Conservation (phyloP, 2,113 vertebrate genomes). For the Callaeas wilsoni region DNA sequence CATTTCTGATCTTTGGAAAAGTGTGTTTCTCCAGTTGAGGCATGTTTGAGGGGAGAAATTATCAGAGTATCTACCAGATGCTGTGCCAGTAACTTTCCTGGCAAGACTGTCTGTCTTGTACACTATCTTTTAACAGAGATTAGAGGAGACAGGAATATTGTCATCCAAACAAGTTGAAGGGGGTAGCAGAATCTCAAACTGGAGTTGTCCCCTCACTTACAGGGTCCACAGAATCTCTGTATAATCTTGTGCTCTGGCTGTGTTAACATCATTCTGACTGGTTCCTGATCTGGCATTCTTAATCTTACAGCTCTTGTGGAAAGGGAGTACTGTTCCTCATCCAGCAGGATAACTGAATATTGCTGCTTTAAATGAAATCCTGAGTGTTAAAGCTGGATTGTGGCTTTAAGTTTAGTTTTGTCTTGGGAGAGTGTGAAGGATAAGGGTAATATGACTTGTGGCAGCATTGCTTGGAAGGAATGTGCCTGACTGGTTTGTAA, state of each 20-base stretch:
- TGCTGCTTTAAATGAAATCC: background rate
- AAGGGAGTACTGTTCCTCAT: background rate
- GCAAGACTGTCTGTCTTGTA: background rate
- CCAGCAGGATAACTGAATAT: background rate
- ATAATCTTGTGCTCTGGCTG: background rate
- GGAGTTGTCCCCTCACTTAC: background rate
- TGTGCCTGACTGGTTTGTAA: background rate
- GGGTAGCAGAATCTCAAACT: background rate
- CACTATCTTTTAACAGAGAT: background rate
- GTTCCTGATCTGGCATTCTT: background rate
- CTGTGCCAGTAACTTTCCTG: conserved; percentile 5
- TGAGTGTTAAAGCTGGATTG: background rate
- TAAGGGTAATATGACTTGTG: background rate
- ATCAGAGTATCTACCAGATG: background rate
- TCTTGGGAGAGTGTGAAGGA: background rate
- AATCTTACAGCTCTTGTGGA: background rate
- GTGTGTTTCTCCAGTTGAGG: background rate
- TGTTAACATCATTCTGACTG: background rate
- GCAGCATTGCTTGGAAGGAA: background rate
- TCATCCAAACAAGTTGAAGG: background rate
- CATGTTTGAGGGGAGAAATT: background rate
- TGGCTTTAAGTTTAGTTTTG: background rate
- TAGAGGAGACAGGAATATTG: background rate
- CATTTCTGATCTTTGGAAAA: background rate
- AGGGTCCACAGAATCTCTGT: background rate